Evolutionary conservation across 2,888 invertebrate species (phyloP), one percentile per base, ranked within the genome.

Genomic region (Thumatha senex): DNA sequence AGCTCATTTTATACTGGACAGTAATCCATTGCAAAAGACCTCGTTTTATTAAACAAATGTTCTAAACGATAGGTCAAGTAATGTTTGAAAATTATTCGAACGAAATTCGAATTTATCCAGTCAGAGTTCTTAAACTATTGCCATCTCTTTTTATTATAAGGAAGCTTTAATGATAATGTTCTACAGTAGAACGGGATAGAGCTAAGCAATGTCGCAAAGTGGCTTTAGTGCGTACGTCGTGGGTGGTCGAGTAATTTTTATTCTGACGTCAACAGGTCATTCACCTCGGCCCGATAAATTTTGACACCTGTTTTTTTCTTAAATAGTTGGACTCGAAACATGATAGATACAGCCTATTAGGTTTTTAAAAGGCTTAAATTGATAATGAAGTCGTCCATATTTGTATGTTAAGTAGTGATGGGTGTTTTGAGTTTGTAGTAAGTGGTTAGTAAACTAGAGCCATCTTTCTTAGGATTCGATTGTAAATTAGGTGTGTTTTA

Each of bases 191-290:
- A 13, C 13, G 56, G 35, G 61, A 61, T 5, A 40, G 50, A n/a
- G 18, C 40, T 36, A 59, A 0, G 1, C 39, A 46, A 44, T 49
- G 55, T 52, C 56, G 58, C 55, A 51, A 52, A 61, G 56, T 59
- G 54, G 52, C 18, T 57, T 59, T 54, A 57, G 50, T 57, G 47
- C 60, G 57, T 59, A 48, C 86, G 59, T 70, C 83, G 86, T 89
- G 89, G 89, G 89, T 89, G 89, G 89, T 82, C 88, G 68, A 24
- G 72, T 78, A 81, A 82, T 82, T 80, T 83, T 84, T 82, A 78
- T 82, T 74, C 75, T 67, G 65, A 76, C 82, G 88, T 87, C 86
- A 84, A 84, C 85, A 84, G 89, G 81, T 86, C 86, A 74, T 80
- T 82, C 76, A 84, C 55, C 83, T 71, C 62, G 45, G 50, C 49